Base-by-base conservation (phyloP, 92 coral and sea anemone genomes). In the Galaxea fascicularis region DNA sequence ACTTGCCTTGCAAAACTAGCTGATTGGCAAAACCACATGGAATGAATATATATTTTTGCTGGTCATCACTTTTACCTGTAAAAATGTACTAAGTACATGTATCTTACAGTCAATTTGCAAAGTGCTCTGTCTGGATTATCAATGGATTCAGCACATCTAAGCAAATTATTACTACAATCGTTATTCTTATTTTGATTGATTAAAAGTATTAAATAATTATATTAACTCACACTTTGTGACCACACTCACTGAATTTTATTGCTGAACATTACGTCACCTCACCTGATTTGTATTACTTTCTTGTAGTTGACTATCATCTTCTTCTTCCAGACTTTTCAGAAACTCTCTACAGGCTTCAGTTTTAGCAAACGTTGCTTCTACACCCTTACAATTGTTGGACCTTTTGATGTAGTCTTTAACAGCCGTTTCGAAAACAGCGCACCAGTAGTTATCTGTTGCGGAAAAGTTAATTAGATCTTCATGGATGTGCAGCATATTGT, bases 401-500 rank as follows among this genome's bases (percentile, higher is more conserved):
- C 77, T 77, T 26, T 49, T 86, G 8, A 90, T 77, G 69, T 86
- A 90, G 3, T 62, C 77, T 20, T 86, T 92, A 26, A 84, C 90
- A 24, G 88, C 91, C 17, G 91, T 47, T 46, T 92, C 93, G 54
- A 72, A 92, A 56, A 82, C 85, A 68, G 85, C 82, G 63, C 87
- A 86, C 91, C 89, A 92, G 58, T 82, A 90, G 73, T 87, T 90
- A 71, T 90, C 94, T 39, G 94, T 53, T 58, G 94, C 65, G 9
- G 85, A 77, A 60, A 86, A 76, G 53, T 66, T 89, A 0, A 86
- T 60, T 14, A 86, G 21, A 27, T 89, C 93, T 25, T 89, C 90
- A 59, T 83, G 94, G 46, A 79, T 47, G 58, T 91, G 90, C 6
- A 64, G 49, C 74, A 86, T 18, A 22, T 90, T 90, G 77, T 90